Evolutionary conservation across 2,113 vertebrate genomes (phyloP).

Genomic region (Polypterus bichir): DNA sequence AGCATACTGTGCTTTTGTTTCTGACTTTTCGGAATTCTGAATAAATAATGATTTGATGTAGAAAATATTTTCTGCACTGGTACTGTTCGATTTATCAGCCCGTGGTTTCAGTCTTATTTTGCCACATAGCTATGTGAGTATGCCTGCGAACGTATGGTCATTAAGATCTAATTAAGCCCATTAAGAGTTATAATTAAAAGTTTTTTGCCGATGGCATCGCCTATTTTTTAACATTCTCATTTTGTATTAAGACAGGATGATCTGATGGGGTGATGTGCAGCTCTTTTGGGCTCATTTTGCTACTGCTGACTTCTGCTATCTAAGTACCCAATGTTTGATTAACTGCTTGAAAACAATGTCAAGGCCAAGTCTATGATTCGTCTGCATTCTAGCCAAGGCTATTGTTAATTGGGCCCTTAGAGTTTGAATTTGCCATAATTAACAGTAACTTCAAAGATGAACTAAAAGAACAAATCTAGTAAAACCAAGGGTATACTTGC

Average conservation of each 20-base stretch:
- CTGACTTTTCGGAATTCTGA: too few relatives aligned
- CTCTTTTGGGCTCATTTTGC: background rate
- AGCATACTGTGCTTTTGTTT: too few relatives aligned
- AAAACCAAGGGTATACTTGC: background rate
- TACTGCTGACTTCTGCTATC: background rate
- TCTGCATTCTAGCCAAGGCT: background rate
- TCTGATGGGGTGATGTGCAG: background rate
- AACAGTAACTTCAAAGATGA: background rate
- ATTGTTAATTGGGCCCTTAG: conserved; percentile 4
- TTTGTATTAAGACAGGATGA: background rate
- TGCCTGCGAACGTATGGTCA: background rate
- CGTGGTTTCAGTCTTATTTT: too few relatives aligned
- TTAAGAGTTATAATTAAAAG: background rate
- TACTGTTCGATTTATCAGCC: too few relatives aligned
- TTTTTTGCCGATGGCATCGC: background rate
- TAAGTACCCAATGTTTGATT: background rate
- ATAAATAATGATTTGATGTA: too few relatives aligned
- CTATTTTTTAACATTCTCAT: background rate
- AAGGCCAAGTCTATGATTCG: background rate
- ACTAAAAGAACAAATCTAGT: background rate
- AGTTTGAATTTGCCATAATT: background rate
- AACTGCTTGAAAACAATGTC: background rate
- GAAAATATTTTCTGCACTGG: too few relatives aligned
- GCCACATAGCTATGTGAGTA: too few relatives aligned
- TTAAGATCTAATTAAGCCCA: conserved; percentile 2